These are phyloP conservation scores for Zaprionus inermis DNA, from an alignment of 1,140 invertebrate genomes.

Conservation along the genomic window DNA sequence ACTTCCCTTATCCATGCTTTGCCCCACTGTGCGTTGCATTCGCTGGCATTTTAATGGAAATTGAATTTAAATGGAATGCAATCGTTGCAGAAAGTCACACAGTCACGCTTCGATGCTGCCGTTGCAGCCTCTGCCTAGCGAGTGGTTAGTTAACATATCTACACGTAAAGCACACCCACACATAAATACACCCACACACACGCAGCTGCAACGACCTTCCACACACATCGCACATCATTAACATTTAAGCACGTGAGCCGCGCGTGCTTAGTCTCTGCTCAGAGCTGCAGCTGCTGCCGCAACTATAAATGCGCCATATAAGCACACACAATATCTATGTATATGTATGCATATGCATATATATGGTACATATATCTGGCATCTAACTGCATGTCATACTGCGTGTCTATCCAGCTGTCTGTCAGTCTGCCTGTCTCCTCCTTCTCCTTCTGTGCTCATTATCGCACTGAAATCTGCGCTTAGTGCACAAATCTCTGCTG, in stretches of 20 bases:
- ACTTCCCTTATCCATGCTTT: background rate
- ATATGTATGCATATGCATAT: background rate
- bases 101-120: slow-evolving; percentile 49
- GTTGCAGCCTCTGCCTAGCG: slow-evolving; percentile 31
- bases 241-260: slow-evolving; percentile 72
- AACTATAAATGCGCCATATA: slow-evolving; percentile 1
- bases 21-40: slow-evolving; percentile 25
- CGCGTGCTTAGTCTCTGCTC: slow-evolving; percentile 49
- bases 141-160: slow-evolving; percentile 60
- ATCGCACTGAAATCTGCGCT: background rate
- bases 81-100: slow-evolving; percentile 63
- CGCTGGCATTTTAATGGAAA: slow-evolving; percentile 72
- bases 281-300: slow-evolving; percentile 51
- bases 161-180: slow-evolving; percentile 21
- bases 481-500: slow-evolving; percentile 3
- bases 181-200: slow-evolving; percentile 23
- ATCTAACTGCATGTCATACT: slow-evolving; percentile 30
- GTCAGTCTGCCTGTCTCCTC: background rate
- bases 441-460: background rate
- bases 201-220: slow-evolving; percentile 1
- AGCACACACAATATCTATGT: background rate
- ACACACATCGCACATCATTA: slow-evolving; percentile 63
- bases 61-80: slow-evolving; percentile 63
- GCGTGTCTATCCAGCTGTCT: slow-evolving; percentile 17
- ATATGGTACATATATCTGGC: slow-evolving; percentile 4